These are phyloP conservation scores for Propithecus perrieri DNA, from an alignment of 2,797 vertebrate genomes.

Conservation along the genomic window DNA sequence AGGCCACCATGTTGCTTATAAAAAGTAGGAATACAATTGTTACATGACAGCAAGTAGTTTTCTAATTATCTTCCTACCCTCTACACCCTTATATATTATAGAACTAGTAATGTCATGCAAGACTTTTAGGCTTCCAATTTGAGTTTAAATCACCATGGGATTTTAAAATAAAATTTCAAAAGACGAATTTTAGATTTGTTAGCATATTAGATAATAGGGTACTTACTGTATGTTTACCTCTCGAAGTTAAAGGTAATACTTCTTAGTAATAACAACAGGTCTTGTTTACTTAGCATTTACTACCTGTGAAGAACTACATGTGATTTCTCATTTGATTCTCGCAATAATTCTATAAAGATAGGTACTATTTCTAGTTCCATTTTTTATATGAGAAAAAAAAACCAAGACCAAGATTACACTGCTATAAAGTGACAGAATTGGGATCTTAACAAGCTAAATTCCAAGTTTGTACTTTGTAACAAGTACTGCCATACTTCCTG, in stretches of 20 bases:
- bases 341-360: not conserved
- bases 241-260: not conserved
- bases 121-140: not conserved
- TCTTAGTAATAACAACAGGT: not conserved
- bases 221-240: not conserved
- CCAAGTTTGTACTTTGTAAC: not conserved
- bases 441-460: not conserved
- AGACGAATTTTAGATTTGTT: not conserved
- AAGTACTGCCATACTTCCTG: not conserved
- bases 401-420: not conserved
- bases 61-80: not conserved
- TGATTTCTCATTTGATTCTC: not conserved
- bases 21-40: not conserved
- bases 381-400: not conserved
- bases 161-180: conserved; percentile 3
- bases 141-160: not conserved
- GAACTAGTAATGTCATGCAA: not conserved
- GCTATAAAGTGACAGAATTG: not conserved
- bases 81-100: not conserved
- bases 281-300: not conserved
- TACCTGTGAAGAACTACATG: not conserved
- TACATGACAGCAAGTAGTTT: not conserved
- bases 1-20: not conserved
- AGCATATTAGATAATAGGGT: not conserved
- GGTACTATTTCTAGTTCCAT: not conserved